Percentiles rank a stretch among this genome's conserved stretches.
phyloP scores from a whole-genome alignment of 2,797 vertebrate species.

The Pangasius larnaudii region DNA sequence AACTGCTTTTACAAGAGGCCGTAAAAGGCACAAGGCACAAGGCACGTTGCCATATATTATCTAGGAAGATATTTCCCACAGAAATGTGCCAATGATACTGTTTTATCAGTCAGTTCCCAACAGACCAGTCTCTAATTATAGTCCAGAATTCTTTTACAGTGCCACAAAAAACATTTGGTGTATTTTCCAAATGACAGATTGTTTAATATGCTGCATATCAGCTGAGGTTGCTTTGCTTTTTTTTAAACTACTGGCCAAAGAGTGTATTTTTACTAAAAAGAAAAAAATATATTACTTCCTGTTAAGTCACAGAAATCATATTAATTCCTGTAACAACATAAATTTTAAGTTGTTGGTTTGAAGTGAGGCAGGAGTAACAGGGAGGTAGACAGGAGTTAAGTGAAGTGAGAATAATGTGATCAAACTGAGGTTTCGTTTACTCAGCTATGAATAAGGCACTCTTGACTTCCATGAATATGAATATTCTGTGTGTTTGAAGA shows the following conservation, averaged over 20 bases:
- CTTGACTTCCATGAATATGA: slow-evolving; percentile 15
- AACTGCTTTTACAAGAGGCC: slow-evolving; percentile 28
- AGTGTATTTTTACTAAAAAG: slow-evolving; percentile 18
- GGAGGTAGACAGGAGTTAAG: slow-evolving; percentile 12
- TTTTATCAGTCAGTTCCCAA: slow-evolving; percentile 47
- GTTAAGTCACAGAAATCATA: slow-evolving; percentile 15
- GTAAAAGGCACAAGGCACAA: slow-evolving; percentile 45
- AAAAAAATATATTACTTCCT: neutral
- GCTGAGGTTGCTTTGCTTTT: slow-evolving; percentile 28
- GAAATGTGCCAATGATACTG: slow-evolving; percentile 40
- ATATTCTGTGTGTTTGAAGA: slow-evolving; percentile 34
- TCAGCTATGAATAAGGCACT: slow-evolving; percentile 40
- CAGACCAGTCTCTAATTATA: slow-evolving; percentile 41
- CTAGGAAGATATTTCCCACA: slow-evolving; percentile 25
- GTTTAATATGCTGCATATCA: slow-evolving; percentile 42
- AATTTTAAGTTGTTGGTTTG: slow-evolving; percentile 32
- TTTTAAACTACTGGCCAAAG: neutral
- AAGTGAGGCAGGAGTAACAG: slow-evolving; percentile 6
- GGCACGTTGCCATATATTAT: slow-evolving; percentile 25
- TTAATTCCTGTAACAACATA: slow-evolving; percentile 15
- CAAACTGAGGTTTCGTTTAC: slow-evolving; percentile 24
- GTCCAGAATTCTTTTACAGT: slow-evolving; percentile 33
- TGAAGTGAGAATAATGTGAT: slow-evolving; percentile 8
- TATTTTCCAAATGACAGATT: slow-evolving; percentile 34
- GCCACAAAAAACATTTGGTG: slow-evolving; percentile 45